Conservation (phyloP, 1,140 invertebrate species). For the Adoxophyes honmai region DNA sequence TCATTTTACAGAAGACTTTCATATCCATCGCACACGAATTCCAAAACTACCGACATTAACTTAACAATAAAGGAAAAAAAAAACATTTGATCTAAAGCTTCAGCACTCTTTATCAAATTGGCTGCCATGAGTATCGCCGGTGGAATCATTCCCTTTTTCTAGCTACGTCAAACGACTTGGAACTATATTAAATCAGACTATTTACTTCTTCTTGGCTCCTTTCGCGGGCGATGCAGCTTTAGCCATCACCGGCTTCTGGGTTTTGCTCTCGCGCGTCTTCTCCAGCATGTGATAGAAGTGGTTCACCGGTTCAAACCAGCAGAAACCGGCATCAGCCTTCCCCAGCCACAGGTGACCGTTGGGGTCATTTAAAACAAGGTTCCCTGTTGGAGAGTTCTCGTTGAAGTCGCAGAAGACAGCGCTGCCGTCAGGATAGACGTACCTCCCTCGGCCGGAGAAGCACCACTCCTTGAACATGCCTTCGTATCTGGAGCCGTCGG, state of each 20-base stretch:
- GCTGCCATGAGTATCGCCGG: too few species aligned
- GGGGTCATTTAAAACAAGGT: slow-evolving; percentile 43
- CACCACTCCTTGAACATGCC: slow-evolving; percentile 54
- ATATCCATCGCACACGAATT: too few species aligned
- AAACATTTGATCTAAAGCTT: too few species aligned
- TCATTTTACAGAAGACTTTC: too few species aligned
- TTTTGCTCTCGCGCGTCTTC: slow-evolving; percentile 16
- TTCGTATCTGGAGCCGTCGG: slow-evolving; percentile 49
- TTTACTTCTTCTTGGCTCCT: slow-evolving; percentile 1
- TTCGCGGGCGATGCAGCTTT: background rate
- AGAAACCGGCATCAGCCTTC: slow-evolving; percentile 46
- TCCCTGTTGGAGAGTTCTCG: slow-evolving; percentile 45
- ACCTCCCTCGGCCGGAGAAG: slow-evolving; percentile 44
- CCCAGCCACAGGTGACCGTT: slow-evolving; percentile 59
- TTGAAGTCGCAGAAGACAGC: slow-evolving; percentile 40
- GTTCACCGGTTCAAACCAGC: slow-evolving; percentile 43
- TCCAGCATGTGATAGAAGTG: slow-evolving; percentile 40
- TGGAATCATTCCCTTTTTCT: too few species aligned
- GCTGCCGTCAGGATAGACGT: slow-evolving; percentile 51
- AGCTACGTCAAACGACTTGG: background rate
- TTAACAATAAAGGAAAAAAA: too few species aligned
- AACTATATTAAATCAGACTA: slow-evolving; percentile 17
- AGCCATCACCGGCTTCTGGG: slow-evolving; percentile 17
- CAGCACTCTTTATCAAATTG: too few species aligned
- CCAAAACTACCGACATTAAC: too few species aligned